Base-by-base conservation (phyloP, 2,797 vertebrate genomes). In the Emydoidea blandingii region DNA sequence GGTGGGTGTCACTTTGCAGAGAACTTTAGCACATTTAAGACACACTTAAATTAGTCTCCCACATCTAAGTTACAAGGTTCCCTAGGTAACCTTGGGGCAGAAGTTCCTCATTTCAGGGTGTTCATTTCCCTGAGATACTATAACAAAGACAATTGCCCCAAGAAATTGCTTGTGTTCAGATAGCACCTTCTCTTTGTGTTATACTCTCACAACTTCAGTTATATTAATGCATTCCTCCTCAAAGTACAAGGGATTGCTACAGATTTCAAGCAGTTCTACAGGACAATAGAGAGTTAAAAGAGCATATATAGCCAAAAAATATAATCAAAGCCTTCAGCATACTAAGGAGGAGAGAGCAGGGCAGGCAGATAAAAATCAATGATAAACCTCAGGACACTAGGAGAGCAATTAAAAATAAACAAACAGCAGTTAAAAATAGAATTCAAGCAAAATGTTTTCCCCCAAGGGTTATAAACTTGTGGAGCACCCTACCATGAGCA, bases 331-430 rank as follows among this genome's bases (percentile, higher is more conserved):
- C 90, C 82, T 92, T 96, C 91, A 93, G 90, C 93, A 95, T 96
- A 89, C 89, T 81, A 65, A 95, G 34, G 83, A 93, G 96, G 88
- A 96, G 94, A 90, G 81, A 85, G 94, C 92, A 95, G 97, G 96
- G 95, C 92, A 95, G 97, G 95, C 96, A 96, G 96, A 97, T 90
- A 88, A 93, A 96, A 94, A 97, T 97, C 54, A 11, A 95, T 95
- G 88, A 91, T 81, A 94, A 97, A 95, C 94, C 96, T 94, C 95
- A 90, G 74, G 89, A 53, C 84, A 92, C 41, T 81, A 83, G 93
- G 95, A 65, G 79, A 95, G 95, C 97, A 97, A 97, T 97, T 97
- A 97, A 97, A 97, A 97, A 96, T 95, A 97, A 97, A 96, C 94
- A 97, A 97, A 95, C 85, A 89, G 44, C 49, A 95, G 86, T 89